These are phyloP conservation scores for Podiceps cristatus DNA, from an alignment of 2,113 vertebrate species.

Conservation along the genomic window DNA sequence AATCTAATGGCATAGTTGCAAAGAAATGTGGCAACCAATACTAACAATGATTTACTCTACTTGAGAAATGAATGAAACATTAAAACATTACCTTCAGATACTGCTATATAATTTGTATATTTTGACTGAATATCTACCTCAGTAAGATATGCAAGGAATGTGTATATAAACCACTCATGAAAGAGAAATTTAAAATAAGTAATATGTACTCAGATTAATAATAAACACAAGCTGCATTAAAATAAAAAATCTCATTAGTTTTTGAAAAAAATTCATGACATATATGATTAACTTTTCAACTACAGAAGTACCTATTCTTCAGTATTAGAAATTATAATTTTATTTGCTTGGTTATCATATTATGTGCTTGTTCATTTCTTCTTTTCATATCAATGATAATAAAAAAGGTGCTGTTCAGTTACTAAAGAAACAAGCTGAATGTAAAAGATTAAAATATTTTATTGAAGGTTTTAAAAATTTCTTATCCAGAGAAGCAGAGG, in stretches of 20 bases:
- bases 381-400: neutral
- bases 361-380: too few species aligned
- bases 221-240: neutral
- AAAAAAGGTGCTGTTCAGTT: neutral
- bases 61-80: neutral
- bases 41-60: neutral
- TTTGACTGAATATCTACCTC: neutral
- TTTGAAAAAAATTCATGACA: neutral
- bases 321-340: neutral
- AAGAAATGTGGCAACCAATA: neutral
- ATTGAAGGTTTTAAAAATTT: neutral
- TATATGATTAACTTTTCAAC: neutral
- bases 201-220: neutral
- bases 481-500: neutral
- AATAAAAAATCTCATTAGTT: neutral
- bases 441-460: neutral
- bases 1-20: neutral
- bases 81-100: neutral
- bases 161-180: neutral
- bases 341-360: too few species aligned
- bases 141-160: neutral
- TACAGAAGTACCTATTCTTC: neutral
- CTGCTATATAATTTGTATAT: neutral
- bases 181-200: neutral
- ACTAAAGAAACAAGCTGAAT: neutral